phyloP scores from a whole-genome alignment of 2,113 vertebrate species.

The Scophthalmus maximus region DNA sequence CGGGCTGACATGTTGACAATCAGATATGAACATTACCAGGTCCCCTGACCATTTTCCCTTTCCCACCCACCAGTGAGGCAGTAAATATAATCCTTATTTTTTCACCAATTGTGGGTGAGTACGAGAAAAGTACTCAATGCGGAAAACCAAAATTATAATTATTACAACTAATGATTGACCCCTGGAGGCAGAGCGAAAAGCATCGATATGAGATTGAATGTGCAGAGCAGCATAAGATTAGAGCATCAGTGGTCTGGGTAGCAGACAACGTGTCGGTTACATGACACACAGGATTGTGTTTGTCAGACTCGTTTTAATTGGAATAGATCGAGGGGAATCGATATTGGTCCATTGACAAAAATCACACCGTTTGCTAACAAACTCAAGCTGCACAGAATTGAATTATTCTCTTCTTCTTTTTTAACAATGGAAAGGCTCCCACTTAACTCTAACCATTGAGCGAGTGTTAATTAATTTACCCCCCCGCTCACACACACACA shows the following conservation, averaged over 20 bases:
- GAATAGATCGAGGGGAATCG: slow-evolving; percentile 50
- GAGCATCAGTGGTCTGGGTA: slow-evolving; percentile 16
- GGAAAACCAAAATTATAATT: not conserved
- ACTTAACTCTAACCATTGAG: slow-evolving; percentile 54
- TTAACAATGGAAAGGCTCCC: slow-evolving; percentile 37
- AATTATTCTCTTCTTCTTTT: slow-evolving; percentile 30
- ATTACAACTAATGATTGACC: not conserved
- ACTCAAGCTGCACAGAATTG: slow-evolving; percentile 46
- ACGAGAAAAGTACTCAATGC: not conserved
- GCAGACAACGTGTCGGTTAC: slow-evolving; percentile 37
- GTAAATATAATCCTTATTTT: not conserved
- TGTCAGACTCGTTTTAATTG: slow-evolving; percentile 61
- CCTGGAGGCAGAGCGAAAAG: slow-evolving; percentile 12
- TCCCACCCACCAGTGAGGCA: slow-evolving; percentile 5
- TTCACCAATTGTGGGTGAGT: not conserved
- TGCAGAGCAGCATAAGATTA: slow-evolving; percentile 46
- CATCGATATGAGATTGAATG: slow-evolving; percentile 27
- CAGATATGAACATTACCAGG: no score
- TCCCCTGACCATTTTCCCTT: not conserved
- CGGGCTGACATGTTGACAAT: no score
- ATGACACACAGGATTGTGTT: slow-evolving; percentile 31
- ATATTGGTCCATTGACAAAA: slow-evolving; percentile 47
- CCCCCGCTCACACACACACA: slow-evolving; percentile 29
- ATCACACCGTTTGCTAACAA: slow-evolving; percentile 65
- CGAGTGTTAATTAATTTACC: slow-evolving; percentile 60